Conservation (phyloP, 2,888 invertebrate genomes). For the Labia minor region DNA sequence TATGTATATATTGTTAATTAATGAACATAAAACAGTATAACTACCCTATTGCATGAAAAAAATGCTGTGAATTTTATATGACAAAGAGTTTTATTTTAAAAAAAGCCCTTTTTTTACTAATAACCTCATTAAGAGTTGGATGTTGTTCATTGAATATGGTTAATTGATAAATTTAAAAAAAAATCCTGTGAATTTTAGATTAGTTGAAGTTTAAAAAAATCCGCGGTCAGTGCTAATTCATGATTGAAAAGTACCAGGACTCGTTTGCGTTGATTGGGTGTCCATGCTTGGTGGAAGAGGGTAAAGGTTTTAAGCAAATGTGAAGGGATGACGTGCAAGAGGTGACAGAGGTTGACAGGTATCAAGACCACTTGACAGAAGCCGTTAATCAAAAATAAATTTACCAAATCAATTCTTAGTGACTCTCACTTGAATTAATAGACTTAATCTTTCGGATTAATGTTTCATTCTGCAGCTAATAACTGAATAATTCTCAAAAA, state of each 20-base stretch:
- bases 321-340: neutral
- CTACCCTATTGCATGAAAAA: neutral
- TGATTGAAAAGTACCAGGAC: neutral
- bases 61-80: constrained; percentile 2
- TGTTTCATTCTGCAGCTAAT: too few species aligned
- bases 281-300: neutral
- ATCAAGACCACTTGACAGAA: neutral
- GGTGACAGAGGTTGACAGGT: neutral
- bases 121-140: neutral
- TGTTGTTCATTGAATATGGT: neutral
- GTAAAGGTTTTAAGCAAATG: too few species aligned
- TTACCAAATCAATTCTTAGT: neutral
- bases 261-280: neutral
- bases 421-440: neutral
- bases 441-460: neutral
- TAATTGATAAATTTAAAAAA: neutral
- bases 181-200: neutral
- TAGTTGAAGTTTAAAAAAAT: neutral
- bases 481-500: too few species aligned
- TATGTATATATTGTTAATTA: neutral
- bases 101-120: neutral
- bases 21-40: neutral
- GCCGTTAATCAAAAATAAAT: constrained; percentile 13
- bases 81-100: neutral
- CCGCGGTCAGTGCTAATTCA: neutral